A percentile compares a stretch with the other conserved stretches of the same genome.
Evolutionary conservation across 2,797 vertebrate genomes (phyloP).

Genomic region (Pteronotus mesoamericanus): DNA sequence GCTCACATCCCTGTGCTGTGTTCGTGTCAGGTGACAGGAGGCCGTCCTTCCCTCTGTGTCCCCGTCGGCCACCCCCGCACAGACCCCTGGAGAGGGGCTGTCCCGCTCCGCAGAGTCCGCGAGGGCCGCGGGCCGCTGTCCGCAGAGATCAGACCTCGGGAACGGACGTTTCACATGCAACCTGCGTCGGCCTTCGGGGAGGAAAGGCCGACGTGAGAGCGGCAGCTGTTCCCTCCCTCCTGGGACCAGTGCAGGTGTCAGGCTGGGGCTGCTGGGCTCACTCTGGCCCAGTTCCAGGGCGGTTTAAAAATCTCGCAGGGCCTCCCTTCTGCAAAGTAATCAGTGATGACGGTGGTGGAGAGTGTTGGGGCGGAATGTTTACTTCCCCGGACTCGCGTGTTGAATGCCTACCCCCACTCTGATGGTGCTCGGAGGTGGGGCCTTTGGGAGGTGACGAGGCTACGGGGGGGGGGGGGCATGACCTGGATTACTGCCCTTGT

Average conservation of each 20-base stretch:
- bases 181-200: conserved; percentile 16
- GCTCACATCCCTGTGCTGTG: no score
- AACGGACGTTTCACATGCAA: conserved; percentile 25
- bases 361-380: background rate
- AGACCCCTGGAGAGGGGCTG: background rate
- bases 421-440: background rate
- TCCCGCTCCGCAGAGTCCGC: no score
- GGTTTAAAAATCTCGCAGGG: conserved; percentile 47
- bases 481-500: background rate
- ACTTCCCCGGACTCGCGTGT: background rate
- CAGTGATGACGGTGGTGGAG: background rate
- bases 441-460: background rate
- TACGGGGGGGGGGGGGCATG: background rate
- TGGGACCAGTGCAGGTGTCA: conserved; percentile 70
- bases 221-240: conserved; percentile 49
- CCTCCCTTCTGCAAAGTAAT: conserved; percentile 62
- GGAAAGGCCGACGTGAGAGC: conserved; percentile 40
- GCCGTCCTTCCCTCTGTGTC: background rate
- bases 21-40: background rate
- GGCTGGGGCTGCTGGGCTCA: conserved; percentile 52
- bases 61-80: background rate
- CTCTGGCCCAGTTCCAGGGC: conserved; percentile 28
- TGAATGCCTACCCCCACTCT: background rate
- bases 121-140: background rate
- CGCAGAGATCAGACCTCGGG: background rate